phyloP scores from a whole-genome alignment of 2,113 vertebrate species.

The Microtus richardsoni region DNA sequence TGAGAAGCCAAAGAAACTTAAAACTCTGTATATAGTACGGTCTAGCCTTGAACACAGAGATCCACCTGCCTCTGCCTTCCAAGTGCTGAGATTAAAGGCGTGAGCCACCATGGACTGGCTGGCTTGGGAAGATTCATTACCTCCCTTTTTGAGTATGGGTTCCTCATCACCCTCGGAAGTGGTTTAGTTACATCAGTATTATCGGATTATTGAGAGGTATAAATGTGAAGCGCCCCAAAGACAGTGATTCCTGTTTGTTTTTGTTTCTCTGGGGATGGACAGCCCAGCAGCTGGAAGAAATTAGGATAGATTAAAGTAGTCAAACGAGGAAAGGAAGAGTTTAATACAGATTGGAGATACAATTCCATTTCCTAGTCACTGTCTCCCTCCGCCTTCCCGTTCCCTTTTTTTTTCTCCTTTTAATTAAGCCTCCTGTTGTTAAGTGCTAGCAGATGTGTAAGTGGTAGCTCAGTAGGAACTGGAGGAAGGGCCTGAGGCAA shows the following conservation, averaged over 20 bases:
- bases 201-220: not conserved
- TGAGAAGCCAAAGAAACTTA: not conserved
- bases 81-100: not conserved
- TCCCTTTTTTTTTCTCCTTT: not conserved
- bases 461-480: conserved; percentile 7
- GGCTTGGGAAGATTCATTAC: not conserved
- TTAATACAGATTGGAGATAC: conserved; percentile 1
- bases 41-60: not conserved
- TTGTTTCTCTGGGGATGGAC: not conserved
- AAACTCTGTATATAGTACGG: not conserved
- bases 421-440: conserved; percentile 50
- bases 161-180: not conserved
- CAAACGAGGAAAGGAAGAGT: not conserved
- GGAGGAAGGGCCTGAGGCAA: conserved; percentile 26
- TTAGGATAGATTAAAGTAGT: conserved; percentile 49
- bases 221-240: not conserved
- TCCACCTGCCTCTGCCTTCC: not conserved
- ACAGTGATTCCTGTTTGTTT: not conserved
- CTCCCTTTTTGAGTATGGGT: not conserved
- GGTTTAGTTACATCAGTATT: not conserved
- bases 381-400: not conserved
- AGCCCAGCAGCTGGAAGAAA: not conserved
- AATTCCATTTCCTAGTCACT: conserved; percentile 23
- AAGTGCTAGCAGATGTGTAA: conserved; percentile 26
- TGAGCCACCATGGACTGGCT: not conserved